phyloP scores from a whole-genome alignment of 2,797 vertebrate genomes.

The Otolemur crassicaudatus region DNA sequence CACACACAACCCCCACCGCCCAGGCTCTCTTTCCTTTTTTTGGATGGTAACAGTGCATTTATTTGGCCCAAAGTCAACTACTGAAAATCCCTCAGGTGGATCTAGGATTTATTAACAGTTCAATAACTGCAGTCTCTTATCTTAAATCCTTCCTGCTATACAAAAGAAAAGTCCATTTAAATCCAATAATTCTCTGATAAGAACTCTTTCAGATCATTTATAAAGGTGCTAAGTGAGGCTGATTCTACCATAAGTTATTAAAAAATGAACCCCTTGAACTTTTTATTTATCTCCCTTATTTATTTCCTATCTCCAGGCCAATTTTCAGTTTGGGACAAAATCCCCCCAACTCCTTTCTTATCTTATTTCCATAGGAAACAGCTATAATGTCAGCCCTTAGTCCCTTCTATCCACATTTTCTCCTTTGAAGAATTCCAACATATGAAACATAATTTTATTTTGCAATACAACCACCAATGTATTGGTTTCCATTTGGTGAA shows the following conservation, averaged over 20 bases:
- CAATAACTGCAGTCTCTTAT: not conserved
- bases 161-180: conserved; percentile 30
- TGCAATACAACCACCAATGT: not conserved
- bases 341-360: not conserved
- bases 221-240: not conserved
- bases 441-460: conserved; percentile 13
- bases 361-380: not conserved
- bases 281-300: not conserved
- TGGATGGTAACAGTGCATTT: not conserved
- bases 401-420: not conserved
- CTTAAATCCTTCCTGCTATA: conserved; percentile 38
- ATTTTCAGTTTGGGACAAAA: conserved; percentile 27
- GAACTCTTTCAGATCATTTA: not conserved
- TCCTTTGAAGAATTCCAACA: not conserved
- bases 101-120: conserved; percentile 9
- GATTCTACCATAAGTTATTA: not conserved
- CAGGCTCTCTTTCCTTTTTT: not conserved
- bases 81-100: not conserved
- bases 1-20: too few species aligned
- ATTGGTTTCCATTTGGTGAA: not conserved
- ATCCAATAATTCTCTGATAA: not conserved
- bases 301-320: not conserved
- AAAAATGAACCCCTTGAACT: not conserved
- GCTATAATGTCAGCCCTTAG: not conserved
- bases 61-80: not conserved